phyloP scores from a whole-genome alignment of 2,888 invertebrate species.

The Idaea biselata region DNA sequence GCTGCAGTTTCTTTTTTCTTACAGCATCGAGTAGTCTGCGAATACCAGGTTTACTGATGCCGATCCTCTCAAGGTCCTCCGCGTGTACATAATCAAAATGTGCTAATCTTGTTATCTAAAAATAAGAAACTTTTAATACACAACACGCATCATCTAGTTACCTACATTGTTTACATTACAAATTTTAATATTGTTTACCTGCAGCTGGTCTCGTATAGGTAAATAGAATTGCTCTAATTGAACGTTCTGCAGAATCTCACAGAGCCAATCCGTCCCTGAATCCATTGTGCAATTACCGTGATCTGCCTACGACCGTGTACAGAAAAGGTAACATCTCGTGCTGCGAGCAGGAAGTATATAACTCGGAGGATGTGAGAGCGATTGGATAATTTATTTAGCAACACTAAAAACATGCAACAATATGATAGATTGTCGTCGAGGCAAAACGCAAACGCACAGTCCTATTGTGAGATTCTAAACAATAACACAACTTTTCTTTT shows the following conservation, averaged over 20 bases:
- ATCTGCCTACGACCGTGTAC: slow-evolving; percentile 29
- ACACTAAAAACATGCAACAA: slow-evolving; percentile 11
- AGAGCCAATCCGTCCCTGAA: slow-evolving; percentile 87
- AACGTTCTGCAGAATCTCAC: slow-evolving; percentile 92
- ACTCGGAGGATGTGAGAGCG: slow-evolving; percentile 40
- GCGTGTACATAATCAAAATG: slow-evolving; percentile 99
- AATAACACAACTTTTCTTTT: slow-evolving; percentile 15
- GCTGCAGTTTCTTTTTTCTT: slow-evolving; percentile 90
- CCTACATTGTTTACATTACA: slow-evolving; percentile 7
- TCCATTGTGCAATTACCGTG: slow-evolving; percentile 54
- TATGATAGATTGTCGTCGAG: not conserved
- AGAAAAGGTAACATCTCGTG: slow-evolving; percentile 60
- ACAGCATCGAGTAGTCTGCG: slow-evolving; percentile 94
- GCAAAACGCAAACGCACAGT: not conserved
- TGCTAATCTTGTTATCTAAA: slow-evolving; percentile 91
- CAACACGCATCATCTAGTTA: slow-evolving; percentile 6
- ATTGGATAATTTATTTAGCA: slow-evolving; percentile 26
- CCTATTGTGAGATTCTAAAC: slow-evolving; percentile 14
- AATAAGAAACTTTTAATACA: slow-evolving; percentile 21
- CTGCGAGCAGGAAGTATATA: slow-evolving; percentile 60
- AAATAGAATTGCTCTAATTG: slow-evolving; percentile 95
- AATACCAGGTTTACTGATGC: slow-evolving; percentile 95
- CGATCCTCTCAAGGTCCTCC: slow-evolving; percentile 96
- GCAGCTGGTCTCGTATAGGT: slow-evolving; percentile 94
- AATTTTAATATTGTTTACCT: slow-evolving; percentile 75